phyloP scores from a whole-genome alignment of 2,113 vertebrate species.

The Pogonocichla stellata region DNA sequence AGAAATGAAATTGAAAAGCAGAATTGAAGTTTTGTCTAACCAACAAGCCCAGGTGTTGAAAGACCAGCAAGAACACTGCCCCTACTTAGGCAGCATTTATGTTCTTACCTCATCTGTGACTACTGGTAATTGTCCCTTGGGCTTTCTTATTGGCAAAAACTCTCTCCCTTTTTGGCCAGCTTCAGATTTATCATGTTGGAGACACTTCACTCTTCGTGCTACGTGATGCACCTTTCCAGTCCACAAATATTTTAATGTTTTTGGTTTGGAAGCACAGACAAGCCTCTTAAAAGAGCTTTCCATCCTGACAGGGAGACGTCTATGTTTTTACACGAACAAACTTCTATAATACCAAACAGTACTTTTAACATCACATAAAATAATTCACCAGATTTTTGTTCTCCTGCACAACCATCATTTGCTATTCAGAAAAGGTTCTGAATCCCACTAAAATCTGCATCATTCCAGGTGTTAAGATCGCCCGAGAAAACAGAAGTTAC shows the following conservation, averaged over 20 bases:
- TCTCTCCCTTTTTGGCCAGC: background rate
- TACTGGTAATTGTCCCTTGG: background rate
- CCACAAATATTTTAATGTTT: background rate
- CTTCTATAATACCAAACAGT: background rate
- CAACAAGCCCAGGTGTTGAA: background rate
- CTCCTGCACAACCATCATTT: background rate
- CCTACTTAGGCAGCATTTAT: background rate
- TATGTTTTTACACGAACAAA: background rate
- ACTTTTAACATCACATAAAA: background rate
- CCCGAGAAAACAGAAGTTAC: background rate
- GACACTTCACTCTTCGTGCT: accelerated
- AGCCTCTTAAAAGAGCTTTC: background rate
- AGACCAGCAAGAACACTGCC: background rate
- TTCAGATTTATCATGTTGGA: background rate
- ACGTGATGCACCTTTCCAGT: background rate
- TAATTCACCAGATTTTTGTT: background rate
- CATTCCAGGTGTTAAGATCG: background rate
- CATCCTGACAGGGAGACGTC: background rate
- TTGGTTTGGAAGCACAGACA: background rate
- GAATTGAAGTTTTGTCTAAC: background rate
- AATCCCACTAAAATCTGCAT: background rate
- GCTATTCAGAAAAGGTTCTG: background rate
- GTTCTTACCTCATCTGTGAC: background rate
- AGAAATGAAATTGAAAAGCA: background rate
- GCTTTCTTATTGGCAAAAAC: background rate